phyloP scores from a whole-genome alignment of 2,888 invertebrate species.

The Synanthedon andrenaeformis region DNA sequence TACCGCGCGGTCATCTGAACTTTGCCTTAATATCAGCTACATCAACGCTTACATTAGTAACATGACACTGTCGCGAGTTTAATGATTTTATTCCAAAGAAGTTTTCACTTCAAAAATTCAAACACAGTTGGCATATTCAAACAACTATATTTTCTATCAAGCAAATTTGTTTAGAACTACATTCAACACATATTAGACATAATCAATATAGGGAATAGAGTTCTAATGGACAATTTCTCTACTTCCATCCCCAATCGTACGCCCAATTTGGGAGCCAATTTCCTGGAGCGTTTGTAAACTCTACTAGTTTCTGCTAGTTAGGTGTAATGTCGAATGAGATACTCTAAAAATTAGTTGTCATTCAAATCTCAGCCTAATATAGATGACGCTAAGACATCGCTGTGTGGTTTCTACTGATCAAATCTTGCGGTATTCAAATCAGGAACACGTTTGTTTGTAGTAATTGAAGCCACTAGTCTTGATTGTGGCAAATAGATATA shows the following conservation, averaged over 20 bases:
- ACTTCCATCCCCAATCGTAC: neutral
- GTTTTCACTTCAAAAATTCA: too few relatives aligned
- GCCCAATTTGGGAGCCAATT: neutral
- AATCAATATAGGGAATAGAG: neutral
- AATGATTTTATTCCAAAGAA: too few relatives aligned
- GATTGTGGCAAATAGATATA: neutral
- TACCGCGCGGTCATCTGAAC: too few relatives aligned
- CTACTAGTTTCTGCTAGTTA: neutral
- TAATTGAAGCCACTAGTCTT: neutral
- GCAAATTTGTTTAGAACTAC: too few relatives aligned
- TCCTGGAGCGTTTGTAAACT: neutral
- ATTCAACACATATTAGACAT: too few relatives aligned
- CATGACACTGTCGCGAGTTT: too few relatives aligned
- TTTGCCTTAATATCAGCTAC: too few relatives aligned
- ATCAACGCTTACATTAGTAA: too few relatives aligned
- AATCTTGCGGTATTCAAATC: neutral
- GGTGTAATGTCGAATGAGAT: neutral
- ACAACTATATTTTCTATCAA: too few relatives aligned
- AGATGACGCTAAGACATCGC: too few relatives aligned
- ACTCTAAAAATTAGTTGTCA: neutral
- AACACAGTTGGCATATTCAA: too few relatives aligned
- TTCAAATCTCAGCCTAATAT: neutral
- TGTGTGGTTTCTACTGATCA: too few relatives aligned
- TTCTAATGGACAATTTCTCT: neutral
- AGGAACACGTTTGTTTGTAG: neutral